Evolutionary conservation across 2,888 invertebrate species (phyloP).

Genomic region (Tillus elongatus): DNA sequence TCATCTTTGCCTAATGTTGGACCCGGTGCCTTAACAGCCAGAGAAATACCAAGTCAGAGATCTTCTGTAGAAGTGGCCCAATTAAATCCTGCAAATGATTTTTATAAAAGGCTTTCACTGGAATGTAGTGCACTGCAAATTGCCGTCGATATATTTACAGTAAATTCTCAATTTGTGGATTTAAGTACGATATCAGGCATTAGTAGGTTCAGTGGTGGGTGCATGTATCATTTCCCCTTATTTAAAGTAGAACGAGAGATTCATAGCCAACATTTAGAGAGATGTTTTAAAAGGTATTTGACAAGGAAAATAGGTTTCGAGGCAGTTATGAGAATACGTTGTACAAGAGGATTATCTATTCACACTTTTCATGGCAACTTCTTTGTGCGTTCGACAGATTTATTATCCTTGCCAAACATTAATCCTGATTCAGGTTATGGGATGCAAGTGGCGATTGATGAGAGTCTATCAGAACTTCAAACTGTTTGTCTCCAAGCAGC

Average conservation of each 20-base stretch:
- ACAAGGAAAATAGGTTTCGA: conserved; percentile 97
- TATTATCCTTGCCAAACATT: conserved; percentile 90
- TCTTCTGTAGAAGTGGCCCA: conserved; percentile 73
- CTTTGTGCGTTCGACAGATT: conserved; percentile 95
- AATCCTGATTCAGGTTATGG: conserved; percentile 98
- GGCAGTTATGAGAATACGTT: conserved; percentile 94
- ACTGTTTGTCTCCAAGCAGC: conserved; percentile 97
- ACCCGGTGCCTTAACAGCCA: conserved; percentile 74
- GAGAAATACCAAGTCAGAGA: conserved; percentile 84
- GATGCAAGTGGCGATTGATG: conserved; percentile 95
- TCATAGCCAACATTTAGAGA: conserved; percentile 65
- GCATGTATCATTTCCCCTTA: conserved; percentile 85
- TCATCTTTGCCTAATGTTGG: conserved; percentile 78
- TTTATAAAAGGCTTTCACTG: conserved; percentile 90
- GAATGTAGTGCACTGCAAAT: conserved; percentile 96
- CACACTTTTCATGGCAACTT: conserved; percentile 99
- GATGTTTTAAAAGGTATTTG: conserved; percentile 78
- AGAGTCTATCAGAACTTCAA: conserved; percentile 75
- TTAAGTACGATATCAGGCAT: conserved; percentile 88
- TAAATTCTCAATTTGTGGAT: conserved; percentile 90
- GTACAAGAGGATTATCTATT: conserved; percentile 86
- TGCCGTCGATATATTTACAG: conserved; percentile 88
- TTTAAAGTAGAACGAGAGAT: conserved; percentile 64
- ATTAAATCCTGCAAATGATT: conserved; percentile 92
- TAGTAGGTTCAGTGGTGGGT: conserved; percentile 90